Base-by-base conservation (phyloP, 37 sponge, comb jelly and placozoan genomes). In the Bolinopsis microptera region DNA sequence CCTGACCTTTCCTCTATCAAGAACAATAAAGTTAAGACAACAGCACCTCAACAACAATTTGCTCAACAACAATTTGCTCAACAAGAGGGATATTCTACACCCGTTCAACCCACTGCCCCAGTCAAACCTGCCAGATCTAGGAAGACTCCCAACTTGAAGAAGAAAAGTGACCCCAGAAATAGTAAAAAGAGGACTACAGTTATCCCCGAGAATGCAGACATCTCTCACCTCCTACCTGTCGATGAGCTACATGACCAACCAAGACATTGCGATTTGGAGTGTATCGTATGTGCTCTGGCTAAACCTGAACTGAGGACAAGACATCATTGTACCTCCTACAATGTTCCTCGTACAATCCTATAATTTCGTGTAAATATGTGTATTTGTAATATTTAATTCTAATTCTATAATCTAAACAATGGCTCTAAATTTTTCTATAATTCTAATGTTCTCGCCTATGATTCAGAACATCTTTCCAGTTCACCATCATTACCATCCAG, bases 241-340 rank as follows among this genome's bases (percentile, higher is more conserved):
- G 61, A 86, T 27, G 61, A 86, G 90, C 22, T 18, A 3, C 41
- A 41, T 13, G 5, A 35, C 28, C 61, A 86, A 39, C 90, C 90
- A 28, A 38, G 90, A 27, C 8, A 13, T 27, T 86, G 90, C 26
- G 61, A 41, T 86, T 16, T 33, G 90, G 35, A 38, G 41, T 86
- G 90, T 27, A 39, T 86, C 30, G 90, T 86, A 30, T 86, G 90
- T 86, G 90, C 90, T 26, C 61, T 86, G n/a, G 90, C 90, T 48
- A 86, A 86, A 38, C 90, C 90, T 16, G 90, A 86, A 34, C 90
- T 86, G 48, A 86, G 90, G 31, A 86, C 90, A 5, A 2, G 90
- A 41, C 90, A 86, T 32, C 80, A 77, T 18, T 77, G 80, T 18
- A 77, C 80, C 16, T 27, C 80, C 32, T 77, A 77, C 37, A 70